These are phyloP conservation scores for Campoletis sonorensis DNA, from an alignment of 1,140 invertebrate genomes.

Conservation along the genomic window DNA sequence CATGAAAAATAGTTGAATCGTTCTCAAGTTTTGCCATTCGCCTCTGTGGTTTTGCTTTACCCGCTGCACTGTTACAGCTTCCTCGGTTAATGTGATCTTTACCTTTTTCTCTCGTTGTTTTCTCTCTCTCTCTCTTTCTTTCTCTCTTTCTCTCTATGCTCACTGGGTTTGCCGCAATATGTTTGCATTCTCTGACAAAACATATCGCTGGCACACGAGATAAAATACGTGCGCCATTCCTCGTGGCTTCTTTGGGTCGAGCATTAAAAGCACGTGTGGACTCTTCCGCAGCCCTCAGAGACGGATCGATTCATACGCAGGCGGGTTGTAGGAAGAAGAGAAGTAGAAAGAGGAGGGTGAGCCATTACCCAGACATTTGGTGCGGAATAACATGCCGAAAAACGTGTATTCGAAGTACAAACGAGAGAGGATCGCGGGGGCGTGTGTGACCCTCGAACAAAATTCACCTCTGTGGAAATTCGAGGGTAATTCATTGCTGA, in stretches of 20 bases:
- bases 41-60: too few species aligned
- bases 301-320: background rate
- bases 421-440: background rate
- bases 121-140: too few species aligned
- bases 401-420: background rate
- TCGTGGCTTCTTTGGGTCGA: background rate
- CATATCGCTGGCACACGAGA: constrained; percentile 12
- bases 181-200: constrained; percentile 34
- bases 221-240: constrained; percentile 3
- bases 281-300: background rate
- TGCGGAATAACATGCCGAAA: constrained; percentile 1
- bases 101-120: too few species aligned
- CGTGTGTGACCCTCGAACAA: background rate
- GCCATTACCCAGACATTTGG: background rate
- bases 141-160: background rate
- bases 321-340: background rate
- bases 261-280: constrained; percentile 15
- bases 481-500: too few species aligned
- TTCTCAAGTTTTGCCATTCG: too few species aligned
- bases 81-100: background rate
- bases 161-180: background rate
- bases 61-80: background rate
- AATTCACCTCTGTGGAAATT: background rate
- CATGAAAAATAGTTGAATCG: too few species aligned
- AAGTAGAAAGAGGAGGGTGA: background rate